Evolutionary conservation across 92 coral and sea anemone genomes (phyloP).

Genomic region (Actinostola sp.): DNA sequence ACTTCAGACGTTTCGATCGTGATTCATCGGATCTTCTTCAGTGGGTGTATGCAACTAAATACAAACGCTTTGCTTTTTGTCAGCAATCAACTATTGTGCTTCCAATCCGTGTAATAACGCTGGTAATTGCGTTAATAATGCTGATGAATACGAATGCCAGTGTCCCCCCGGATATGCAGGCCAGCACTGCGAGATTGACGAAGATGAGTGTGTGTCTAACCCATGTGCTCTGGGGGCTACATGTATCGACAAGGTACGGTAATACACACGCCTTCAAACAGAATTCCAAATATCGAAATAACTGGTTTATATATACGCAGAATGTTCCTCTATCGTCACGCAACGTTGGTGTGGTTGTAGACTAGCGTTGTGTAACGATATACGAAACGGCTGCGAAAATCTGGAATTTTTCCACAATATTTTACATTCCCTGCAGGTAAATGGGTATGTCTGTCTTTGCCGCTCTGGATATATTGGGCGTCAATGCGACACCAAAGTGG

Average conservation of each 20-base stretch:
- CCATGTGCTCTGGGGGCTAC: conserved; percentile 89
- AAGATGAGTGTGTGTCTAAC: conserved; percentile 82
- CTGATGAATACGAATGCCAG: conserved; percentile 69
- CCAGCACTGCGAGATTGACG: conserved; percentile 79
- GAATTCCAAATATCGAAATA: too few relatives aligned
- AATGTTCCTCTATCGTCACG: too few relatives aligned
- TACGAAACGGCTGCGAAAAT: background rate
- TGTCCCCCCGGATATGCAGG: conserved; percentile 89
- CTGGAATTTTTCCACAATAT: too few relatives aligned
- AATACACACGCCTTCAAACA: background rate
- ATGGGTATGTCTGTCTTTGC: conserved; percentile 68
- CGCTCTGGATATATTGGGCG: conserved; percentile 71
- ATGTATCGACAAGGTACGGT: conserved; percentile 91
- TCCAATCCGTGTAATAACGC: conserved; percentile 87
- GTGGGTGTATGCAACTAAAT: too few relatives aligned
- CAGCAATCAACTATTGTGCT: conserved; percentile 74
- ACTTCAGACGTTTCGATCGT: too few relatives aligned
- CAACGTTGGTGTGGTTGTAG: too few relatives aligned
- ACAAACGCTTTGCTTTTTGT: background rate
- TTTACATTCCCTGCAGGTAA: conserved; percentile 44
- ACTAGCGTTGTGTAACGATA: too few relatives aligned
- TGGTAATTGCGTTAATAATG: conserved; percentile 58
- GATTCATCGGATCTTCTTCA: too few relatives aligned
- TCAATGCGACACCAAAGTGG: conserved; percentile 59
- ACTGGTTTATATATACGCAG: too few relatives aligned